Evolutionary conservation across 2,888 invertebrate species (phyloP).

Genomic region (Polydrusus tereticollis): DNA sequence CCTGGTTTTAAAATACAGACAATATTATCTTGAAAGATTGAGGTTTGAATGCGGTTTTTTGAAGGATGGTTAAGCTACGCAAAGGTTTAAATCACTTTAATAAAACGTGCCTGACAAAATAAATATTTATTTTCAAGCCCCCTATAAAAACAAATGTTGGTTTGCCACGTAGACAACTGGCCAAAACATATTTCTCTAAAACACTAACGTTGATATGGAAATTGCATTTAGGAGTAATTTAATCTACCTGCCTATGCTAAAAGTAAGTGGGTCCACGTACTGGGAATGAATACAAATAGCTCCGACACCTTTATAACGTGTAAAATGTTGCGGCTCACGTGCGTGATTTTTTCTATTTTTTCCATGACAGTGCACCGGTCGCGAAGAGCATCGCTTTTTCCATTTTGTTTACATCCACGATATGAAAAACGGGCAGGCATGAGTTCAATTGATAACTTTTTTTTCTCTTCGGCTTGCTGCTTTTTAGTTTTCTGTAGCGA

Average conservation of each 20-base stretch:
- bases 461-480: constrained; percentile 12
- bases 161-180: neutral
- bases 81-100: no score
- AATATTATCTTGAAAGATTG: no score
- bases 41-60: no score
- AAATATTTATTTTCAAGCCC: neutral
- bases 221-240: constrained; percentile 20
- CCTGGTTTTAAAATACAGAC: no score
- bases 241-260: constrained; percentile 26
- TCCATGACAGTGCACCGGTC: constrained; percentile 26
- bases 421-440: constrained; percentile 10
- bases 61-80: no score
- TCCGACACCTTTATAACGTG: constrained; percentile 35
- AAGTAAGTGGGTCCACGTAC: constrained; percentile 24
- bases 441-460: constrained; percentile 32
- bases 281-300: constrained; percentile 42
- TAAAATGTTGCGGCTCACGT: constrained; percentile 30
- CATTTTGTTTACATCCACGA: constrained; percentile 31
- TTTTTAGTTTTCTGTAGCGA: constrained; percentile 2
- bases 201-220: constrained; percentile 11
- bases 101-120: neutral
- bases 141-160: neutral
- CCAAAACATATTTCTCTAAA: neutral
- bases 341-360: constrained; percentile 34
- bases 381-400: constrained; percentile 10